Evolutionary conservation across 2,797 vertebrate genomes (phyloP), one percentile per base, ranked within the genome.

Genomic region (Ibycter americanus): DNA sequence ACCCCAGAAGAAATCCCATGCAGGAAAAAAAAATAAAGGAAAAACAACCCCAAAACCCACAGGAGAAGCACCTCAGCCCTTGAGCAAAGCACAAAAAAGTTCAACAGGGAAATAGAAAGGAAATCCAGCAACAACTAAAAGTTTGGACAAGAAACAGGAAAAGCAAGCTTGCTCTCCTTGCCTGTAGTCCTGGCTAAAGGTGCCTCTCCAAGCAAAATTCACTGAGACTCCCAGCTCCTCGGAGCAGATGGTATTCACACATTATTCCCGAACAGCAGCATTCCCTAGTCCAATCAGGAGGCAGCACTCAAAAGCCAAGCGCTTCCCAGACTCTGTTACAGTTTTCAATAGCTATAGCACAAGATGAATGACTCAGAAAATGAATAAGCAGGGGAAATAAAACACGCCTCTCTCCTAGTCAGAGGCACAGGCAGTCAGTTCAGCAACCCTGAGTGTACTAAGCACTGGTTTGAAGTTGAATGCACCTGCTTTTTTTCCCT

Each of bases 261-360:
- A 97, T 97, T 93, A 97, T 98, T 97, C 95, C 96, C 98, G 32
- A 98, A 77, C 90, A 97, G 97, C 96, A 96, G 96, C 96, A 89
- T 90, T 96, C 94, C 94, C 93, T 22, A 79, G 91, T 2, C 96
- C 96, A 97, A 95, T 96, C 96, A 96, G 96, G 82, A 97, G 88
- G 91, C 96, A 94, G 95, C 91, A 66, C 96, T 97, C 84, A 74
- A 93, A 95, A 97, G 98, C 98, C 92, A 96, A 99, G 99, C 98
- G 99, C 99, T 98, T 98, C 97, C 97, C 96, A 96, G 96, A 94
- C 97, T 93, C 90, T 27, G 96, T 80, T 96, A 95, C 96, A 96
- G 95, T 97, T 95, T 95, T 96, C 96, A 97, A 96, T 96, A 97
- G 96, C 93, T 97, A 71, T 29, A 96, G 95, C 96, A 87, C 93